Evolutionary conservation across 1,140 invertebrate species (phyloP).

Genomic region (Myzus persicae): DNA sequence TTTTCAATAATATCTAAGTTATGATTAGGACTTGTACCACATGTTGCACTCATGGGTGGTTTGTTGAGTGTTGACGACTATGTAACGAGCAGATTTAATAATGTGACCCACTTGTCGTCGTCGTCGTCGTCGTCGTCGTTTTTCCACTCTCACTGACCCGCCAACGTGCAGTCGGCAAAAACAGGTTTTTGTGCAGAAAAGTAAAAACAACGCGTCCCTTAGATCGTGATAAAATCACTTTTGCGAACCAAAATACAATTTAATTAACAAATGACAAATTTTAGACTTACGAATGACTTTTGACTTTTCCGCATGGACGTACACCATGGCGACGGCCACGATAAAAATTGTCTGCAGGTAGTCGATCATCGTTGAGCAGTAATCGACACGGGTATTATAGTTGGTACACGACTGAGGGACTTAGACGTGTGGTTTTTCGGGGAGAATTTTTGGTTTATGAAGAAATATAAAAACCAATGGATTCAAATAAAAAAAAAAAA

Average conservation of each 20-base stretch:
- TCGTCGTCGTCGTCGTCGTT: background rate
- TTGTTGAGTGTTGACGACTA: background rate
- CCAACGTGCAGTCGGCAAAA: background rate
- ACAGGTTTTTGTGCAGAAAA: conserved; percentile 12
- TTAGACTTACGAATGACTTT: conserved; percentile 52
- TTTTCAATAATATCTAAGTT: background rate
- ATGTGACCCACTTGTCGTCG: conserved; percentile 28
- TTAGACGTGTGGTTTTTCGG: background rate
- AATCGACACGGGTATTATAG: background rate
- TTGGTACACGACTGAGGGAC: background rate
- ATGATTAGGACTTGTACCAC: background rate
- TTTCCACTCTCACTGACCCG: conserved; percentile 29
- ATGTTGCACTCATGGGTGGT: background rate
- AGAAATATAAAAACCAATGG: background rate
- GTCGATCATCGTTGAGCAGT: background rate
- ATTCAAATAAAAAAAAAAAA: background rate
- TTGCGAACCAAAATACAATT: background rate
- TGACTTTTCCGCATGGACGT: conserved; percentile 16
- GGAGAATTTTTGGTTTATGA: background rate
- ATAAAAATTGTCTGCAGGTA: background rate
- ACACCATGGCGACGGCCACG: conserved; percentile 10
- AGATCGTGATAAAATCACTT: background rate
- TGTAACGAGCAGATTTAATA: background rate
- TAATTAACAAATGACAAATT: background rate
- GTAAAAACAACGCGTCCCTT: background rate